Evolutionary conservation across 2,888 invertebrate genomes (phyloP).

Genomic region (Lampropteryx suffumata): DNA sequence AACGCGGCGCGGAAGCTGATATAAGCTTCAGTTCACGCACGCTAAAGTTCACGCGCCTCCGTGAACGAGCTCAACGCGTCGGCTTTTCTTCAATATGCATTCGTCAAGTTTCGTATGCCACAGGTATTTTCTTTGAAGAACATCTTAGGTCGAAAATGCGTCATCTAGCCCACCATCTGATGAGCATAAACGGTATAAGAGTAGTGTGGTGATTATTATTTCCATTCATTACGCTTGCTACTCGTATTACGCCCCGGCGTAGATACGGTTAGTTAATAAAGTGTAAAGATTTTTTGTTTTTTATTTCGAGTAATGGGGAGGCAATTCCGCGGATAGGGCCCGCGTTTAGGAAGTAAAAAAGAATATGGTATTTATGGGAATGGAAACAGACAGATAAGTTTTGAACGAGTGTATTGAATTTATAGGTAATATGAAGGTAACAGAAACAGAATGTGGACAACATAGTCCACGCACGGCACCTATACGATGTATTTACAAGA

Average conservation of each 20-base stretch:
- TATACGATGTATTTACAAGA: slow-evolving; percentile 13
- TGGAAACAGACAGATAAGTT: slow-evolving; percentile 7
- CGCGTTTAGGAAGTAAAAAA: slow-evolving; percentile 7
- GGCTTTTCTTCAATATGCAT: neutral
- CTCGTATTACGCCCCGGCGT: too few relatives aligned
- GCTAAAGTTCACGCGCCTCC: neutral
- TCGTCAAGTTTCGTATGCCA: too few relatives aligned
- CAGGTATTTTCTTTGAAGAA: too few relatives aligned
- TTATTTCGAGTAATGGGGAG: slow-evolving; percentile 21
- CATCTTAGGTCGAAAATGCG: too few relatives aligned
- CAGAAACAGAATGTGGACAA: neutral
- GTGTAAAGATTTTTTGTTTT: neutral
- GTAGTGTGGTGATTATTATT: too few relatives aligned
- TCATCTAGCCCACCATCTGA: too few relatives aligned
- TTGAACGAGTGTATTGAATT: slow-evolving; percentile 12
- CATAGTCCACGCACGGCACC: neutral
- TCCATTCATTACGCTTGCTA: too few relatives aligned
- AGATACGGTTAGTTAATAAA: neutral
- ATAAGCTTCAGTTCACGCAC: too few relatives aligned
- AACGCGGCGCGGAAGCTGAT: too few relatives aligned
- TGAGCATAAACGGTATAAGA: too few relatives aligned
- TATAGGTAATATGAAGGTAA: neutral
- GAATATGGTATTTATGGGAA: slow-evolving; percentile 16
- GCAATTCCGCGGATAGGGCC: slow-evolving; percentile 23
- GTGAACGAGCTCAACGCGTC: neutral